Base-by-base conservation (phyloP, 2,113 vertebrate species). In the Equus przewalskii region DNA sequence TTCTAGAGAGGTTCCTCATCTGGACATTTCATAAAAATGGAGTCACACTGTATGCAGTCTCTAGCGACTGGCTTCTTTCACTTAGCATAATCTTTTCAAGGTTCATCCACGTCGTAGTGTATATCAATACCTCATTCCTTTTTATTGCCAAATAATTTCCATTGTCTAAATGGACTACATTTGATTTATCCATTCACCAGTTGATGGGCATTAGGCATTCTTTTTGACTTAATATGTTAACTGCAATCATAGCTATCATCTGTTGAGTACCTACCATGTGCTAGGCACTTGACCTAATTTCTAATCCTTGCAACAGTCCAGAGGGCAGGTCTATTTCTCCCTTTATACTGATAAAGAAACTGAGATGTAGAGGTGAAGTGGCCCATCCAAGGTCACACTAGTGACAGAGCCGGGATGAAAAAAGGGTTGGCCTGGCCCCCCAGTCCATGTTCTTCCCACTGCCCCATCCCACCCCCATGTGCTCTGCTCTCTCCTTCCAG, bases 31-130 rank as follows among this genome's bases (percentile, higher is more conserved):
- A 4, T 22, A 51, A 14, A 72, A 81, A 70, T 0, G 19, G 24
- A 79, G 28, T 33, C n/a, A 4, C 8, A 19, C 60, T 13, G 1
- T 1, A 3, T 28, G 8, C 1, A 2, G 11, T 44, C 65, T 21
- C 18, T 56, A 26, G 41, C 1, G 26, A 30, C 28, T 24, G 87
- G 36, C 19, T 75, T 54, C 58, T 44, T 60, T 76, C 79, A 85
- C 49, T 44, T 24, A 18, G 46, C 56, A 9, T 12, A 3, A 30
- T 1, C n/a, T 58, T 67, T 30, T 73, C 58, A 41, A 67, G 41
- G 30, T 26, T 16, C 7, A 18, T 8, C 21, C 26, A 0, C 5
- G 8, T n/a, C 41, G 16, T 7, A 19, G 9, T 10, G 0, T 9
- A 19, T 10, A 21, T 60, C 60, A 36, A 2, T 0, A 4, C 18